These are phyloP conservation scores for Globia sparganii DNA, from an alignment of 2,888 invertebrate species.

Conservation along the genomic window DNA sequence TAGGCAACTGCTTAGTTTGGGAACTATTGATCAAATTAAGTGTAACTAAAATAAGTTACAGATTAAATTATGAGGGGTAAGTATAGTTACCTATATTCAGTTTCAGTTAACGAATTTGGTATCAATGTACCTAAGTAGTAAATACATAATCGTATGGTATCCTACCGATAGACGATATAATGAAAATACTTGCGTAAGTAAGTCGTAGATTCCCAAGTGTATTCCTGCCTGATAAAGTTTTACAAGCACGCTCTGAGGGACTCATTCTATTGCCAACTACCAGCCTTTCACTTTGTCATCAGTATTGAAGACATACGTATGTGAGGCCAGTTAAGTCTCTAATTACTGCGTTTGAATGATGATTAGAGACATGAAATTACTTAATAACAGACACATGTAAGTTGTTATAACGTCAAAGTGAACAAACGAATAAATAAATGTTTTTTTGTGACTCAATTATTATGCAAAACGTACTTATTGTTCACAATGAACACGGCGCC, in stretches of 20 bases:
- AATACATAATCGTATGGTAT: not conserved
- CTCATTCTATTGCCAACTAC: slow-evolving; percentile 23
- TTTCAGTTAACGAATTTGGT: not conserved
- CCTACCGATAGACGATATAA: slow-evolving; percentile 5
- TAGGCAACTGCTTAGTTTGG: not conserved
- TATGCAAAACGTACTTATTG: slow-evolving; percentile 15
- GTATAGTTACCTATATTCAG: not conserved
- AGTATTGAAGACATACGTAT: slow-evolving; percentile 33
- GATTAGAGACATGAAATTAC: slow-evolving; percentile 16
- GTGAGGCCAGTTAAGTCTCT: slow-evolving; percentile 21
- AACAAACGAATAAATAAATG: slow-evolving; percentile 7
- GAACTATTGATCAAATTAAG: not conserved
- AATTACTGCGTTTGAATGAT: slow-evolving; percentile 16
- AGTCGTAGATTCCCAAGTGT: slow-evolving; percentile 32
- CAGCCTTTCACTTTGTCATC: slow-evolving; percentile 53
- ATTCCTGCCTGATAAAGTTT: slow-evolving; percentile 32
- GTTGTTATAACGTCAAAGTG: slow-evolving; percentile 4
- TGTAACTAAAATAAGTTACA: not conserved
- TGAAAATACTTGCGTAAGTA: slow-evolving; percentile 25
- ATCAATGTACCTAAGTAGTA: not conserved
- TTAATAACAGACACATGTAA: slow-evolving; percentile 1
- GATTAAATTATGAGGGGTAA: not conserved
- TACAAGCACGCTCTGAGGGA: slow-evolving; percentile 30
- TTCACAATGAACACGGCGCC: slow-evolving; percentile 11
- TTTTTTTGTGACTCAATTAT: slow-evolving; percentile 31